A percentile compares a stretch with the other conserved stretches of the same genome.
These are phyloP conservation scores for Chlorodrepanis virens DNA, from an alignment of 2,113 vertebrate species.

Conservation along the genomic window DNA sequence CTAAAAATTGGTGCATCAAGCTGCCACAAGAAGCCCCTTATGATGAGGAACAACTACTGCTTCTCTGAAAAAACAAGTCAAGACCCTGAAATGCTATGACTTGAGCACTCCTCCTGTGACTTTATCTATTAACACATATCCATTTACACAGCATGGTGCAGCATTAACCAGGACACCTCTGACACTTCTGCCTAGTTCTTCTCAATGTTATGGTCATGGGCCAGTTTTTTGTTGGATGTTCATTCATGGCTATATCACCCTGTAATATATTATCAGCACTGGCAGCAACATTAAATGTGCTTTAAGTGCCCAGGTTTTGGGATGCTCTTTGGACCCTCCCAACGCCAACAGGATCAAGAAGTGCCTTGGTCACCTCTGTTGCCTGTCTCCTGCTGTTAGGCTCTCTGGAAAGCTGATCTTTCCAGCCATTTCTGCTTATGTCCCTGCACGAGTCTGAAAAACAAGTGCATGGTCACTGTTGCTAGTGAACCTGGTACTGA, in stretches of 20 bases:
- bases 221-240: not conserved
- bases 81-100: not conserved
- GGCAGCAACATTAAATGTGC: not conserved
- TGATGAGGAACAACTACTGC: not conserved
- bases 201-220: not conserved
- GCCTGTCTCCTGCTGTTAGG: not conserved
- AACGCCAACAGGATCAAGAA: not conserved
- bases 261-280: not conserved
- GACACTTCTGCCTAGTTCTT: not conserved
- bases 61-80: not conserved
- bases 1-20: not conserved
- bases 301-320: not conserved
- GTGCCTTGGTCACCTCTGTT: not conserved
- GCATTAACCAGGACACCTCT: not conserved
- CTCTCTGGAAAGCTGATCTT: not conserved
- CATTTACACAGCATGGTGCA: not conserved
- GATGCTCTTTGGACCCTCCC: not conserved
- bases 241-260: not conserved
- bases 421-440: not conserved
- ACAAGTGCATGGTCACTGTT: not conserved
- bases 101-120: not conserved
- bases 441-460: not conserved
- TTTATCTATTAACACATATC: not conserved
- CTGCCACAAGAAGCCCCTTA: not conserved
- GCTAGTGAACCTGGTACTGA: not conserved